phyloP scores from a whole-genome alignment of 2,113 vertebrate species.

The Verasper variegatus region DNA sequence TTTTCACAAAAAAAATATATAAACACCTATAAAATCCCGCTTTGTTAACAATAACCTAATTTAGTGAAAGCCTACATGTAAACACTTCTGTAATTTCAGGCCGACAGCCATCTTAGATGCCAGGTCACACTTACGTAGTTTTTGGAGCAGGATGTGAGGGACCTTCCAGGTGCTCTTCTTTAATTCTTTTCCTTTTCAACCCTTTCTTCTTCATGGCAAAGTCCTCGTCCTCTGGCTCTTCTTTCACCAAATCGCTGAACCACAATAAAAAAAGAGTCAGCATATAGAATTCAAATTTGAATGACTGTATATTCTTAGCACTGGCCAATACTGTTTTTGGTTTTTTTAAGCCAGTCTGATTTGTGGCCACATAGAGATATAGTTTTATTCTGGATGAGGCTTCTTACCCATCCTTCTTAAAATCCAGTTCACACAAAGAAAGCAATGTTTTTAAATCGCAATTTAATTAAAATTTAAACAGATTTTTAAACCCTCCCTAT shows the following conservation, averaged over 20 bases:
- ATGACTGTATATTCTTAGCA: neutral
- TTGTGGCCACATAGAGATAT: neutral
- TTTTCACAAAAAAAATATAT: neutral
- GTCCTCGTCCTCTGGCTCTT: constrained; percentile 61
- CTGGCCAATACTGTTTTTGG: no score
- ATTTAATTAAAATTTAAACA: neutral
- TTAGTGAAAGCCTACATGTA: neutral
- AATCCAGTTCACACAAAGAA: neutral
- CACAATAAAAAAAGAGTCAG: neutral
- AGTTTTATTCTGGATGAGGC: neutral
- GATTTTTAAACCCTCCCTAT: neutral
- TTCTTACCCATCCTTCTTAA: neutral
- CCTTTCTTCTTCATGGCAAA: constrained; percentile 66
- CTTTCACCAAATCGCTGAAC: constrained; percentile 52
- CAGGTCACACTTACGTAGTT: constrained; percentile 45
- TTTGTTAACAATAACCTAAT: neutral
- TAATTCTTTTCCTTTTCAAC: constrained; percentile 75
- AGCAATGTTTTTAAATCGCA: neutral
- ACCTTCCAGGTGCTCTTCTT: constrained; percentile 53
- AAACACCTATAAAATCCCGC: neutral
- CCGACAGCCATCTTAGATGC: neutral
- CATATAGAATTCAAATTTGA: neutral
- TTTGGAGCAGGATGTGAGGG: neutral
- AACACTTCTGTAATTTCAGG: neutral
- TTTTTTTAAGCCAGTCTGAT: neutral